These are phyloP conservation scores for Drosophila repletoides DNA, from an alignment of 1,140 invertebrate genomes.

Conservation along the genomic window DNA sequence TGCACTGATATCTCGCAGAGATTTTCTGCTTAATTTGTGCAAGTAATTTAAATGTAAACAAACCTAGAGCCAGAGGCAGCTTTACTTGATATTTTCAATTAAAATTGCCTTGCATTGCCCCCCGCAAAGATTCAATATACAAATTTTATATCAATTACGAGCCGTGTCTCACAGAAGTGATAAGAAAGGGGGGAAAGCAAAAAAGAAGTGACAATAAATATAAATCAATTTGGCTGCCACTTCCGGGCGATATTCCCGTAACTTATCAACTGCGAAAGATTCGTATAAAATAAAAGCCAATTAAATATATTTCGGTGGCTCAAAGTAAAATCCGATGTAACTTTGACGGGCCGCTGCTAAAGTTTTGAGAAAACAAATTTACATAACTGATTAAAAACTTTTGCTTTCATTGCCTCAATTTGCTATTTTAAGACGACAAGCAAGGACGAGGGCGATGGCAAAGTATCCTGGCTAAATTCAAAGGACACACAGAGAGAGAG, in stretches of 20 bases:
- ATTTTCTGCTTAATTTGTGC: background rate
- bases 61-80: too few species aligned
- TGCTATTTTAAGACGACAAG: constrained; percentile 34
- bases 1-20: too few species aligned
- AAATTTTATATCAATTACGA: constrained; percentile 12
- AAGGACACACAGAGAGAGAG: background rate
- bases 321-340: background rate
- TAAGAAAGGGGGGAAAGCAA: background rate
- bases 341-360: constrained; percentile 34
- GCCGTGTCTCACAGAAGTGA: too few species aligned
- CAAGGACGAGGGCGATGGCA: too few species aligned
- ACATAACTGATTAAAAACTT: constrained; percentile 79
- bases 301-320: constrained; percentile 29
- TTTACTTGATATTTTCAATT: background rate
- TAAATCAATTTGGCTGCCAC: constrained; percentile 23
- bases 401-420: constrained; percentile 41
- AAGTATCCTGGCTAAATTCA: background rate
- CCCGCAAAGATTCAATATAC: background rate
- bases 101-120: background rate
- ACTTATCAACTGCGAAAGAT: constrained; percentile 1
- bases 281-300: constrained; percentile 46
- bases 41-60: too few species aligned
- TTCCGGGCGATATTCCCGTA: constrained; percentile 9
- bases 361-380: constrained; percentile 63
- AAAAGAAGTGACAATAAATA: constrained; percentile 14